Conservation (phyloP, 2,797 vertebrate species). For the Vespertilio murinus region DNA sequence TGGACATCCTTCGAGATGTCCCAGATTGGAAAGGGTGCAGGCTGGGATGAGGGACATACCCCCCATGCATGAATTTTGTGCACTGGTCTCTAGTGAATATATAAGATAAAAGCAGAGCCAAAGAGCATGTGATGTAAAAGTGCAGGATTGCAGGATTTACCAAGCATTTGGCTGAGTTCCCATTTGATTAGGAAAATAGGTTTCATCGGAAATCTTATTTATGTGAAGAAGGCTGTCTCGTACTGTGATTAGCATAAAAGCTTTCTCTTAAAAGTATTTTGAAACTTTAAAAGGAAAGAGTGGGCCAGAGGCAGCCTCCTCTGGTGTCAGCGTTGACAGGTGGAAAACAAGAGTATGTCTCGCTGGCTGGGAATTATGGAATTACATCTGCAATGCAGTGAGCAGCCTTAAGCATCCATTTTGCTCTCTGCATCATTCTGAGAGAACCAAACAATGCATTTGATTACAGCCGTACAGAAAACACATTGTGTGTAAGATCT, state of each 20-base stretch:
- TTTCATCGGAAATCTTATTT: not conserved
- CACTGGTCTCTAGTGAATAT: not conserved
- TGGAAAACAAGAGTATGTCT: not conserved
- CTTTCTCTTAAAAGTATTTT: not conserved
- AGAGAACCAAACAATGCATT: not conserved
- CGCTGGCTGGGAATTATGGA: not conserved
- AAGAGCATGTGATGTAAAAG: not conserved
- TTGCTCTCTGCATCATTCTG: not conserved
- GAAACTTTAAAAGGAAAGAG: not conserved
- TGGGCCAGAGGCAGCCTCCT: not conserved
- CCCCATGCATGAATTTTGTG: too few species aligned
- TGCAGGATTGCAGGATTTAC: not conserved
- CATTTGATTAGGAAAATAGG: slow-evolving; percentile 20
- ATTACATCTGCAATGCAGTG: not conserved
- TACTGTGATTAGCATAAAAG: not conserved
- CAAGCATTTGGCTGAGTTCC: not conserved
- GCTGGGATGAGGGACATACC: too few species aligned
- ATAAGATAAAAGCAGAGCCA: not conserved
- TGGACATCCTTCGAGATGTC: too few species aligned
- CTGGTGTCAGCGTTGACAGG: not conserved
- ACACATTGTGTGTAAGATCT: not conserved
- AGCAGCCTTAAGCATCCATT: not conserved
- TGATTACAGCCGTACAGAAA: not conserved
- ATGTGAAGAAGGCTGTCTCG: not conserved
- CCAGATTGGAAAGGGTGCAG: too few species aligned